These are phyloP conservation scores for Danio choprae DNA, from an alignment of 2,797 vertebrate genomes.

Conservation along the genomic window DNA sequence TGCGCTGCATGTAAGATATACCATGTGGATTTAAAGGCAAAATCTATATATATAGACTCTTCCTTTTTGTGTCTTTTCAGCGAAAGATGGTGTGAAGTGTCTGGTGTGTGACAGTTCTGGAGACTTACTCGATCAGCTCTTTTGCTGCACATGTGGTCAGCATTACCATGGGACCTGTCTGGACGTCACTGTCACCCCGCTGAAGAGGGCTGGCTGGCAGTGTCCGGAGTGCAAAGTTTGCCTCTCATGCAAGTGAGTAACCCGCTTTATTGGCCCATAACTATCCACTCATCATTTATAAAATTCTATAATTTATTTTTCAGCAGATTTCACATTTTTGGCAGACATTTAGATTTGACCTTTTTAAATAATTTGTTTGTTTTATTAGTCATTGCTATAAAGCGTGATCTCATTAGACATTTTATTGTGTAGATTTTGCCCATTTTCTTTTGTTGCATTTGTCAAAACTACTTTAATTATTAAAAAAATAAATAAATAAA, in stretches of 20 bases:
- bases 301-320: not conserved
- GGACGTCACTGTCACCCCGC: slow-evolving; percentile 82
- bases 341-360: too few species aligned
- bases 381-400: not conserved
- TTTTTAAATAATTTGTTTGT: not conserved
- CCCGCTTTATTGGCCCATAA: not conserved
- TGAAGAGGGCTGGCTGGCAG: slow-evolving; percentile 94
- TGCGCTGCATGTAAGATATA: not conserved
- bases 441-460: too few species aligned
- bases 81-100: slow-evolving; percentile 87
- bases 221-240: slow-evolving; percentile 94
- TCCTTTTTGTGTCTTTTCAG: slow-evolving; percentile 61
- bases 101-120: slow-evolving; percentile 83
- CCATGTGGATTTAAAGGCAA: not conserved
- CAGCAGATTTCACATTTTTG: not conserved
- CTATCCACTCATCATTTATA: not conserved
- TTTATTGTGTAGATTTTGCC: too few species aligned
- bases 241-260: slow-evolving; percentile 94
- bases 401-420: not conserved
- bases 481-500: too few species aligned
- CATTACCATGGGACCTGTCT: slow-evolving; percentile 93
- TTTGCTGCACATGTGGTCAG: slow-evolving; percentile 94
- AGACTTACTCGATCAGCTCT: slow-evolving; percentile 86
- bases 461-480: not conserved
- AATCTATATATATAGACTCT: not conserved